phyloP scores from a whole-genome alignment of 2,797 vertebrate genomes.

The Fringilla coelebs region DNA sequence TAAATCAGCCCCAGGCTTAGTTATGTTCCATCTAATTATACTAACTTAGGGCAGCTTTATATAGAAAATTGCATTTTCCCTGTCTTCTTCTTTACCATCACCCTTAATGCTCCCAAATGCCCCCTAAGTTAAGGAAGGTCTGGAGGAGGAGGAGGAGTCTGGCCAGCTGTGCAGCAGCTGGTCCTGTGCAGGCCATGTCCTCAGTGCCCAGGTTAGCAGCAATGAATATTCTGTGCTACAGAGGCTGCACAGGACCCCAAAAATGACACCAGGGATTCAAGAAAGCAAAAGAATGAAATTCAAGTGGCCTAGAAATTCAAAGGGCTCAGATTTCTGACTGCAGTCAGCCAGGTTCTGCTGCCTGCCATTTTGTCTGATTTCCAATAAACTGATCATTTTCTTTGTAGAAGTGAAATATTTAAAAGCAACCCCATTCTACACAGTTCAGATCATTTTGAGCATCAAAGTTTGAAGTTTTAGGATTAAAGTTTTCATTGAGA shows the following conservation, averaged over 20 bases:
- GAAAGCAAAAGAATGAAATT: not conserved
- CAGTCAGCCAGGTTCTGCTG: not conserved
- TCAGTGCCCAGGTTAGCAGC: not conserved
- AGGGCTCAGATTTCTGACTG: not conserved
- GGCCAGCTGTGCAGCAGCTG: not conserved
- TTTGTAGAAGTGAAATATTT: not conserved
- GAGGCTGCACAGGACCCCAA: not conserved
- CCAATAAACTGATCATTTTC: not conserved
- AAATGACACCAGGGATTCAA: not conserved
- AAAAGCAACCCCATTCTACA: not conserved
- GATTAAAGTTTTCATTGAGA: not conserved
- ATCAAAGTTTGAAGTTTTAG: not conserved
- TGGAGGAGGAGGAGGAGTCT: not conserved
- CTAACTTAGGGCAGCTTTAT: not conserved
- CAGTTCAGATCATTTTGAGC: not conserved
- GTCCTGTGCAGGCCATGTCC: not conserved
- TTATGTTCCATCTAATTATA: not conserved
- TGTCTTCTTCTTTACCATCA: not conserved
- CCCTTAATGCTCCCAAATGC: not conserved
- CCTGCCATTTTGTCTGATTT: not conserved
- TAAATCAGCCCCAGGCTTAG: not conserved
- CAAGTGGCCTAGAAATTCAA: not conserved
- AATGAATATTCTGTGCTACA: not conserved
- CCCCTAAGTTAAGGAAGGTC: not conserved
- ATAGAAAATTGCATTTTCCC: not conserved